Evolutionary conservation across 2,888 invertebrate genomes (phyloP), one percentile per base, ranked within the genome.

Genomic region (Latrodectus hesperus): DNA sequence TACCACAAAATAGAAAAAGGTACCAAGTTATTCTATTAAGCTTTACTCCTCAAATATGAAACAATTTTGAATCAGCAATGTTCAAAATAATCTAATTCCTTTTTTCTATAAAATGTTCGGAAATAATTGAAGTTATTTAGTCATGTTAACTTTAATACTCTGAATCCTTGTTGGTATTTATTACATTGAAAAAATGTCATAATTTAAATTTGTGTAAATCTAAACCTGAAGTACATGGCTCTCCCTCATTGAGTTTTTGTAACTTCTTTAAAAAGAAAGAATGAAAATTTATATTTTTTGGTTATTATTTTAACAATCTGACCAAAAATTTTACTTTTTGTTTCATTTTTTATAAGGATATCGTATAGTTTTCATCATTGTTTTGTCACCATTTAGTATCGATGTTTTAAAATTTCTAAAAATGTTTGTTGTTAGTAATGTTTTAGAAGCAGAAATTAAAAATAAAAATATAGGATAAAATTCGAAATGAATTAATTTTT

Each of bases 191-290:
- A 77, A 77, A 53, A 77, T 38, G 17, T 17, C 67, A 68, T 68
- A n/a, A 68, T 67, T 77, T 68, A 16, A 51, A 68, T 67, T 26
- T 68, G 67, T 51, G 67, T 68, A 38, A 77, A 77, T 26, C 77
- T 68, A 26, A 53, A 68, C 64, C 77, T 67, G 49, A 22, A 67
- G 77, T 68, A 22, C 53, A 53, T 68, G 77, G 68, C 67, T 68
- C 68, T 77, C 77, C 77, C 68, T 77, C 68, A 68, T 67, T 77
- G 68, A 68, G 68, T 77, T 67, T 77, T 68, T 68, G 77, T 67
- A 68, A 77, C 68, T 67, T 67, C 68, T 77, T 68, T 38, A 77
- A 53, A n/a, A 53, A 52, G 53, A 68, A 68, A 68, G 68, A 77
- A 68, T 53, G 68, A 51, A 52, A 11, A 52, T 52, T 16, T 53